Base-by-base conservation (phyloP, 2,113 vertebrate species). In the Cisticola juncidis region DNA sequence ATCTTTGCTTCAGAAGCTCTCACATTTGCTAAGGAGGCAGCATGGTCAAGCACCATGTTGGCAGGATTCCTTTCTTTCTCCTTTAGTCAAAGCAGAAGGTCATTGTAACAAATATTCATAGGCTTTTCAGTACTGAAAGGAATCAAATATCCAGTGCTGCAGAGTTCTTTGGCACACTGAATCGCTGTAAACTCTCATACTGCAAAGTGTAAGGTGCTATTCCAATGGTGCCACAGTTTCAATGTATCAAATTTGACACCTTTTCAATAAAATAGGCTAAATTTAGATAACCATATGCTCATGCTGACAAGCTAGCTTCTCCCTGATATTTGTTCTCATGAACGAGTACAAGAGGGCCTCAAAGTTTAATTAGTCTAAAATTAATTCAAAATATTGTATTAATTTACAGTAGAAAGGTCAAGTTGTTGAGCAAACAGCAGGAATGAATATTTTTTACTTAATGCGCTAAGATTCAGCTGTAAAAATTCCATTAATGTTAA, bases 211-310 rank as follows among this genome's bases (percentile, higher is more conserved):
- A 72, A 96, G 36, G 72, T 83, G 44, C 64, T 90, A 20, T 84
- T 86, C 57, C 82, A 68, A 54, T 20, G 47, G 68, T 87, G 38
- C 45, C 61, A 95, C 68, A 81, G 83, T 74, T 94, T 69, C 76
- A 94, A 56, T 91, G 91, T 94, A 94, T 90, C 35, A 21, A 88
- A 95, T 93, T 92, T 95, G 83, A 96, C 85, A 93, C 81, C 72
- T 96, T 96, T 95, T 95, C 93, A 86, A 94, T 96, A 95, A 92
- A 94, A 86, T 50, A 81, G 47, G 66, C 92, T 97, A 97, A 94
- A 95, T 97, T 97, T 97, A 97, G 95, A 54, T 74, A 73, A 80
- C 95, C 96, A 86, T 97, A 97, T 97, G 96, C 92, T 97, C 90
- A 83, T 92, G 53, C 87, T 92, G 94, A 91, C 91, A 77, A 95